Percentiles rank a stretch among this genome's conserved stretches.
Evolutionary conservation across 2,797 vertebrate species (phyloP).

Genomic region (Halcyon leucocephala): DNA sequence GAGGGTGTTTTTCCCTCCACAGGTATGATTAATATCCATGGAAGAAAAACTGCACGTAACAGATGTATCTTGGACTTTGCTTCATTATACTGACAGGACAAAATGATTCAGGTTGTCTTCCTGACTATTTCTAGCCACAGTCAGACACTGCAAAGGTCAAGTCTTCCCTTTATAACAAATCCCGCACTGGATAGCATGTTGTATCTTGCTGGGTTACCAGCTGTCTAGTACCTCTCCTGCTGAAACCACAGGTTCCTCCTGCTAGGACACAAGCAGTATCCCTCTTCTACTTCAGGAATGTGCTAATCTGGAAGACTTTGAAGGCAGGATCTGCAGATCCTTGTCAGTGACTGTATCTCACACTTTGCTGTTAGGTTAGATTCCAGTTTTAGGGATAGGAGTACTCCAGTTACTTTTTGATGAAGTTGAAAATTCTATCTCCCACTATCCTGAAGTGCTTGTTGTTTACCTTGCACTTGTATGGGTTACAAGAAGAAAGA

Average conservation of each 20-base stretch:
- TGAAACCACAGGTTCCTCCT: neutral
- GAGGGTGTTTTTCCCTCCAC: neutral
- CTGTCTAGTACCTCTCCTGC: neutral
- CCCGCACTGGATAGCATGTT: neutral
- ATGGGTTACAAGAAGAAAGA: neutral
- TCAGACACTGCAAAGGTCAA: constrained; percentile 19
- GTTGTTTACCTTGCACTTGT: neutral
- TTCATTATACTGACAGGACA: neutral
- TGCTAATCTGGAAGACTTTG: neutral
- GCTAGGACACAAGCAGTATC: neutral
- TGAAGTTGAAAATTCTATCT: neutral
- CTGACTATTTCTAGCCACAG: neutral
- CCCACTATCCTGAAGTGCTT: neutral
- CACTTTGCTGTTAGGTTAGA: neutral
- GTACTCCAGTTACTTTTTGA: neutral
- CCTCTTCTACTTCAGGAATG: neutral
- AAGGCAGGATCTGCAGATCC: neutral
- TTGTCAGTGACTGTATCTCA: neutral
- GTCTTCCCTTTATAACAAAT: neutral
- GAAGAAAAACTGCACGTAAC: neutral
- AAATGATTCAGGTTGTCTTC: neutral
- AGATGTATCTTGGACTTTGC: neutral
- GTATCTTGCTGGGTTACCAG: constrained; percentile 17
- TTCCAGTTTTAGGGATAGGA: neutral
- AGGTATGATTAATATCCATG: neutral